Percentiles rank a stretch among this genome's conserved stretches.
Evolutionary conservation across 2,113 vertebrate species (phyloP).

Genomic region (Hippoglossus stenolepis): DNA sequence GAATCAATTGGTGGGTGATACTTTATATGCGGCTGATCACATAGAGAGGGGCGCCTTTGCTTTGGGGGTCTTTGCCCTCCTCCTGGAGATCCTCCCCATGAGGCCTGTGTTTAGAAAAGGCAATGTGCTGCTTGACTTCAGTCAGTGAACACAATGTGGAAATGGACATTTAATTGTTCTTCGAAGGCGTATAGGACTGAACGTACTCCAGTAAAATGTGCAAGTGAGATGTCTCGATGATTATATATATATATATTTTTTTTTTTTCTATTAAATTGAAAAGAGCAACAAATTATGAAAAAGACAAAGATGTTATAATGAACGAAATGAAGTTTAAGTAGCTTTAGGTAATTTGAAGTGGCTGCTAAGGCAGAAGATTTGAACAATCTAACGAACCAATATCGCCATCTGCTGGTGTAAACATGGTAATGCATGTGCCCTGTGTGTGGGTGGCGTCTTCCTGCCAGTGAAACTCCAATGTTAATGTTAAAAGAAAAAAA

Average conservation of each 20-base stretch:
- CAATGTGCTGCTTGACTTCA: too few species aligned
- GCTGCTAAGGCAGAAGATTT: too few species aligned
- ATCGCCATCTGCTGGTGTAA: constrained; percentile 47
- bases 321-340: background rate
- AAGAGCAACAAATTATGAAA: background rate
- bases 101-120: background rate
- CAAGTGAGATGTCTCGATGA: background rate
- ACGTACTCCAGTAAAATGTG: background rate
- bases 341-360: background rate
- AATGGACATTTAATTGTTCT: too few species aligned
- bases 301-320: background rate
- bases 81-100: constrained; percentile 13
- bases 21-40: constrained; percentile 69
- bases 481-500: too few species aligned
- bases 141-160: too few species aligned
- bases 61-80: constrained; percentile 13
- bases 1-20: constrained; percentile 62
- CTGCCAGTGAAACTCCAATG: too few species aligned
- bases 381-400: background rate
- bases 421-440: background rate
- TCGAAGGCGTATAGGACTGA: background rate
- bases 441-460: background rate
- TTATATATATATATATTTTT: too few species aligned
- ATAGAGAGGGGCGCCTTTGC: constrained; percentile 42
- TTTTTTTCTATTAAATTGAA: too few species aligned